Percentiles rank a stretch among this genome's conserved stretches.
Conservation (phyloP, 2,113 vertebrate species). For the Mixornis gularis region DNA sequence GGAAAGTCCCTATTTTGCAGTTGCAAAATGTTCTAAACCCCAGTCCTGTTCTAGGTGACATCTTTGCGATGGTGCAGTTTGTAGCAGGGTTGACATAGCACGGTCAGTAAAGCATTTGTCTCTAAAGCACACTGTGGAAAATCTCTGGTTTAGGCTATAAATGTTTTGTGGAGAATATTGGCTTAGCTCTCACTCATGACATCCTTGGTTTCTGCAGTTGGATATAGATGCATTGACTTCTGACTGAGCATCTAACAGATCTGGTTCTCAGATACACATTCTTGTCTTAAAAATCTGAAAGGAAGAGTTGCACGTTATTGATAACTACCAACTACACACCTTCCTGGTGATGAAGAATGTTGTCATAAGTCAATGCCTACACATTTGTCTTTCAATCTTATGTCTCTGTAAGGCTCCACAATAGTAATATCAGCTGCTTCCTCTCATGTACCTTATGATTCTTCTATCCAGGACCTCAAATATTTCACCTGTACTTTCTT, state of each 20-base stretch:
- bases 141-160: not conserved
- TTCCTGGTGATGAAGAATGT: not conserved
- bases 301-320: not conserved
- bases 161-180: not conserved
- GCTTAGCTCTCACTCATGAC: not conserved
- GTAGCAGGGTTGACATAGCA: not conserved
- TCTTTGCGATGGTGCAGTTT: not conserved
- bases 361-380: not conserved
- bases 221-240: not conserved
- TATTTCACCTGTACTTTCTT: constrained; percentile 37
- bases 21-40: not conserved
- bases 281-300: not conserved
- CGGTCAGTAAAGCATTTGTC: not conserved
- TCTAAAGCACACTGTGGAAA: not conserved
- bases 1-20: not conserved
- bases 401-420: not conserved
- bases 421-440: not conserved
- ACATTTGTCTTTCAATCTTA: not conserved
- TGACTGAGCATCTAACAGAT: not conserved
- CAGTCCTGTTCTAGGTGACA: not conserved
- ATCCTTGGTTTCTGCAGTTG: not conserved
- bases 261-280: not conserved
- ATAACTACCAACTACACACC: not conserved
- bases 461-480: not conserved
- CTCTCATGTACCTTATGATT: not conserved